Percentiles rank a stretch among this genome's conserved stretches.
These are phyloP conservation scores for Drosophila kuntzei DNA, from an alignment of 2,888 invertebrate genomes.

Conservation along the genomic window DNA sequence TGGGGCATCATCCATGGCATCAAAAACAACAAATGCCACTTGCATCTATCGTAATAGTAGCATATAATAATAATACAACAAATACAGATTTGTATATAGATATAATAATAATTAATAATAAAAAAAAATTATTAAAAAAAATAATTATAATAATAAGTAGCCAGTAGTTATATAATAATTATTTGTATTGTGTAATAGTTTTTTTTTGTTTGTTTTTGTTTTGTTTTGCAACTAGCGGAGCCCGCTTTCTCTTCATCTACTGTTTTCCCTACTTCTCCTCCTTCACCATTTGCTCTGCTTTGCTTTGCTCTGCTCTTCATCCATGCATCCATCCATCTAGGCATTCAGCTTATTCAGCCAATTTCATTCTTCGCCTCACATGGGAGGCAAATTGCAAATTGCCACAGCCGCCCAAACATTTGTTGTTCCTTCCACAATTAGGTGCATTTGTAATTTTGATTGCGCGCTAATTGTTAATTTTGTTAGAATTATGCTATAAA, in stretches of 20 bases:
- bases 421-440: slow-evolving; percentile 2
- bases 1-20: background rate
- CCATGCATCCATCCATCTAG: slow-evolving; percentile 3
- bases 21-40: background rate
- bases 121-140: slow-evolving; percentile 14
- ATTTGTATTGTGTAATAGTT: slow-evolving; percentile 22
- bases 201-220: slow-evolving; percentile 9
- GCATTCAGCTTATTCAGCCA: background rate
- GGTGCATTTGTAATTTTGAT: slow-evolving; percentile 8
- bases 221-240: slow-evolving; percentile 30
- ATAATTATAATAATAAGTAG: slow-evolving; percentile 38
- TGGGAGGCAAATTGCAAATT: background rate
- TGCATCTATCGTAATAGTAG: slow-evolving; percentile 13
- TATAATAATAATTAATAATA: slow-evolving; percentile 8
- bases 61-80: slow-evolving; percentile 47
- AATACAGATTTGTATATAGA: slow-evolving; percentile 13
- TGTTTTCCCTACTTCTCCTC: background rate
- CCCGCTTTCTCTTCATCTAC: slow-evolving; percentile 9
- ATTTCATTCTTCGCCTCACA: background rate
- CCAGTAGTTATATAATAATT: slow-evolving; percentile 29
- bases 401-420: slow-evolving; percentile 19
- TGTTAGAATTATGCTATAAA: slow-evolving; percentile 69
- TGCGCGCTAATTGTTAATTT: slow-evolving; percentile 39
- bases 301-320: background rate
- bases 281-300: background rate